Evolutionary conservation across 2,888 invertebrate species (phyloP), one percentile per base, ranked within the genome.

Genomic region (Ctena decussata): DNA sequence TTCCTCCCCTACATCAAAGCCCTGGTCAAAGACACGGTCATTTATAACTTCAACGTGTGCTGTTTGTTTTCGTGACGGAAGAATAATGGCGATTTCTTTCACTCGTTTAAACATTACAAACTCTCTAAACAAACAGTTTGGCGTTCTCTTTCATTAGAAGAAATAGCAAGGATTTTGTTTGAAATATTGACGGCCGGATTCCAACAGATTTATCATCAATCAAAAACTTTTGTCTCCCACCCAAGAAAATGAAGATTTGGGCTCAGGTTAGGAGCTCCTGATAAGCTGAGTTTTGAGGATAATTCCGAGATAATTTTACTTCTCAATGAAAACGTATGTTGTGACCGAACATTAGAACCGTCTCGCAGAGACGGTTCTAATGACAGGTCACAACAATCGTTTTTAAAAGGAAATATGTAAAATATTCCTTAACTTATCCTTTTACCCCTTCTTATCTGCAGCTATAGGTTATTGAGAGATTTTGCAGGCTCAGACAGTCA

Each of bases 91-190:
- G 18, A 18, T 65, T 35, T 65, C 65, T 65, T 53, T 53, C 53
- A 53, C 5, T 6, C 53, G 21, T 53, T 53, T 57, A 57, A 65
- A 21, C 35, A 65, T 18, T 32, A 65, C 35, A 35, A 5, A 18
- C 65, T 65, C 65, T 65, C 27, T 35, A 65, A 65, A 65, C 65
- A 65, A 65, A 65, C 65, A 24, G 65, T 65, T 65, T 65, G 65
- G 21, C 24, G 24, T 65, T 35, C 65, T 35, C 65, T 65, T 65
- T 65, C 65, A 65, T 65, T 65, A 65, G 35, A 32, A 35, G 65
- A 57, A 57, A 57, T 46, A 15, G 46, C 46, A 21, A 8, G 46
- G 46, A 46, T 46, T 57, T 57, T 57, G 57, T 57, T 57, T 57
- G 57, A 57, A 57, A 27, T 57, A 57, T 57, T 30, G 57, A 57